Percentiles rank a stretch among this genome's conserved stretches.
phyloP scores from a whole-genome alignment of 2,113 vertebrate genomes.

The Salvelinus alpinus region DNA sequence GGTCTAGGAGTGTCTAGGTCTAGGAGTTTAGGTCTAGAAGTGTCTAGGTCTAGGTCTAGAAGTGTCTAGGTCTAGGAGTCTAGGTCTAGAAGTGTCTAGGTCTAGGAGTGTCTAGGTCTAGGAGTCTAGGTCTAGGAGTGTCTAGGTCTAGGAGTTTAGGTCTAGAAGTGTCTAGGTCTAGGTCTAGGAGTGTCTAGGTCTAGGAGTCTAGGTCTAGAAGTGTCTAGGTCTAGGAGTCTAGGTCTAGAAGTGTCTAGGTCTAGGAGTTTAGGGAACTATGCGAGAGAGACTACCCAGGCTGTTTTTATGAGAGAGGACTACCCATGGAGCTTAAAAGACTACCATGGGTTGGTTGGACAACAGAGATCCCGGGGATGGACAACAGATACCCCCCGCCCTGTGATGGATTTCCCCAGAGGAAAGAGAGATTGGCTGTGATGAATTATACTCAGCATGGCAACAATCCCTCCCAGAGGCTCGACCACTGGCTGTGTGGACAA shows the following conservation, averaged over 20 bases:
- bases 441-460: conserved; percentile 9
- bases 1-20: too few species aligned
- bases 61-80: too few species aligned
- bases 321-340: conserved; percentile 20
- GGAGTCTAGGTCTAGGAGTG: too few species aligned
- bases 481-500: background rate
- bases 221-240: too few species aligned
- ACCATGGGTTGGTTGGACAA: background rate
- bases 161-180: too few species aligned
- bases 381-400: background rate
- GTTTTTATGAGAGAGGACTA: conserved; percentile 26
- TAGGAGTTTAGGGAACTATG: conserved; percentile 1
- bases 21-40: too few species aligned
- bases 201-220: too few species aligned
- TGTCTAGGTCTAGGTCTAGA: too few species aligned
- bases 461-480: conserved; percentile 3
- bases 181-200: background rate
- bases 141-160: too few species aligned
- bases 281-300: background rate
- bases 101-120: background rate
- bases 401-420: conserved; percentile 17
- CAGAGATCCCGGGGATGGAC: background rate
- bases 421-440: conserved; percentile 2
- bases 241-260: too few species aligned
- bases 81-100: too few species aligned